Base-by-base conservation (phyloP, 1,140 invertebrate species). In the Lasioglossum albipes region DNA sequence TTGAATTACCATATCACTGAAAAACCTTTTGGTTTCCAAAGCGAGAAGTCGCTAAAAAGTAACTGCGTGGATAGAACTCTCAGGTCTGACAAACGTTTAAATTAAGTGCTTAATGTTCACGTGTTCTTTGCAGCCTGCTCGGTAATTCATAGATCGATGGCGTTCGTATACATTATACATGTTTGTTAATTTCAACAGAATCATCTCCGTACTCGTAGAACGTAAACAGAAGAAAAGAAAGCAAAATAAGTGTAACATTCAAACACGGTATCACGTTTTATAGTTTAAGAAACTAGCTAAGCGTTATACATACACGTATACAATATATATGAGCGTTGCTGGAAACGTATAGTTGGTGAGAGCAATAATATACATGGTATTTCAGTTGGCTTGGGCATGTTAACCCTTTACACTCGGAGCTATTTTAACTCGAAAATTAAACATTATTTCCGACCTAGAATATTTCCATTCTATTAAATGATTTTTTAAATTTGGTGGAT, bases 31-130 rank as follows among this genome's bases (percentile, higher is more conserved):
- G 65, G 79, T 90, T 89, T 84, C 62, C 75, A 73, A 79, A 85
- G 62, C 31, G 52, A 85, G 79, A 85, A 80, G 77, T 81, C 79
- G 87, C 85, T 89, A 90, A 90, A 90, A 88, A 87, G 87, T 87
- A 65, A 88, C 88, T 88, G 87, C 84, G 89, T 90, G 86, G 79
- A 90, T 91, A 83, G 84, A 85, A 89, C 76, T 90, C 89, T 90
- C 88, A 90, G 89, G 87, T 89, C 83, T 84, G 66, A 90, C 87
- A 89, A 84, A 88, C 81, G 68, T 88, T 91, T 84, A 76, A 87
- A 89, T 84, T 85, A 81, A 88, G 75, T 76, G 89, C 76, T 89
- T 89, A 82, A 87, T 90, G 74, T 91, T 90, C 89, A 90, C 86
- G 88, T 90, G 86, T 89, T 87, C 87, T 90, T 90, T 90, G 84